Evolutionary conservation across 2,888 invertebrate species (phyloP).

Genomic region (Imbricaverruca yamaguchii): DNA sequence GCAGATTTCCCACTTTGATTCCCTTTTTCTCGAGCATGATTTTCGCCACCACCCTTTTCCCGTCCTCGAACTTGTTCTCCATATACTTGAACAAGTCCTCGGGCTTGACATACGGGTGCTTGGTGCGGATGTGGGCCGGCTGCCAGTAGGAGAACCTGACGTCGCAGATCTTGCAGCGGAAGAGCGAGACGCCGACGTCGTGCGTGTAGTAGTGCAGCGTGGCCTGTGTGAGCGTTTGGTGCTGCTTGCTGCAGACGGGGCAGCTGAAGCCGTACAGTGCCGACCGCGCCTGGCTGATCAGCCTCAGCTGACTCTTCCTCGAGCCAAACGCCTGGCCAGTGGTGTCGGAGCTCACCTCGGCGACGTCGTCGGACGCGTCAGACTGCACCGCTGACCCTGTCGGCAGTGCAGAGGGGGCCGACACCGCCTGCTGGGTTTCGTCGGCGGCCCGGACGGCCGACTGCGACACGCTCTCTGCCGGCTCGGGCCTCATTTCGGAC

Average conservation of each 20-base stretch:
- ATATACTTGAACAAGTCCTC: background rate
- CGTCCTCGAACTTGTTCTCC: background rate
- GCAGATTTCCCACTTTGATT: background rate
- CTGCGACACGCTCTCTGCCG: too few relatives aligned
- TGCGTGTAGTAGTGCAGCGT: constrained; percentile 6
- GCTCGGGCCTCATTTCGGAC: too few relatives aligned
- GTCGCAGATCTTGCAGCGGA: background rate
- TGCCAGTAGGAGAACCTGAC: background rate
- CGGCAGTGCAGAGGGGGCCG: too few relatives aligned
- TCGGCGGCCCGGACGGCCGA: too few relatives aligned
- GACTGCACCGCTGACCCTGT: background rate
- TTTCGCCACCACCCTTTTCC: background rate
- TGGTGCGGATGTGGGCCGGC: background rate
- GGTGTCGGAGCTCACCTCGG: background rate
- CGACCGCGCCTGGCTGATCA: background rate
- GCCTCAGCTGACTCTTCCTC: background rate
- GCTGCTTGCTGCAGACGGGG: background rate
- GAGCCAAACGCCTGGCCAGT: too few relatives aligned
- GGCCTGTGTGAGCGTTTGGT: background rate
- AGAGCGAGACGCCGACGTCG: background rate
- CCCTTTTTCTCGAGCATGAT: background rate
- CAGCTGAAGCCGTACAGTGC: background rate
- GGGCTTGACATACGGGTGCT: background rate
- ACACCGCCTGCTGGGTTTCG: too few relatives aligned
- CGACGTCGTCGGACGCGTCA: background rate